These are phyloP conservation scores for Ylistrum balloti DNA, from an alignment of 1,140 invertebrate species.

Conservation along the genomic window DNA sequence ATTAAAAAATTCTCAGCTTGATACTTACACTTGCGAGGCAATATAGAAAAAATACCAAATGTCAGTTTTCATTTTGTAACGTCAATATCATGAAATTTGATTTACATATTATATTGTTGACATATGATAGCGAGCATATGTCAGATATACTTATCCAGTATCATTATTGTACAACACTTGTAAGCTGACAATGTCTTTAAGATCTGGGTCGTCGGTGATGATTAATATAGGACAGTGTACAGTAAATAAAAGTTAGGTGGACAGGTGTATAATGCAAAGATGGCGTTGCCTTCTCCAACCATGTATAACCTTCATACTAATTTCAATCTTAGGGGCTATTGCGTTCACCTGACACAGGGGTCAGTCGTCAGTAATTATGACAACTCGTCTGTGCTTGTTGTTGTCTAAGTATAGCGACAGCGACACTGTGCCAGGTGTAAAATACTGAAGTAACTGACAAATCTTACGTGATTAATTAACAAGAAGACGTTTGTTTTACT, in stretches of 20 bases:
- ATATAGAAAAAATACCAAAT: too few relatives aligned
- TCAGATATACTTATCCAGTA: too few relatives aligned
- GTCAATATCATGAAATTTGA: background rate
- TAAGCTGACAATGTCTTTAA: background rate
- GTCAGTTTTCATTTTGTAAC: too few relatives aligned
- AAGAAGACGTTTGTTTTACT: slow-evolving; percentile 8
- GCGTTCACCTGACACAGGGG: background rate
- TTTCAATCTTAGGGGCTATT: background rate
- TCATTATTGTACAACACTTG: too few relatives aligned
- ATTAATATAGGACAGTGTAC: background rate
- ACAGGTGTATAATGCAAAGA: background rate
- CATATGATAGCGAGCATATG: too few relatives aligned
- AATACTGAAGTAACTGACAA: background rate
- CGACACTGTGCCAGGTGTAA: background rate
- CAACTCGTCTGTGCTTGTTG: background rate
- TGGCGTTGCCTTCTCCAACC: slow-evolving; percentile 18
- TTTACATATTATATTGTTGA: too few relatives aligned
- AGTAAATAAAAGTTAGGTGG: slow-evolving; percentile 34
- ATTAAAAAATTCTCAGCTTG: too few relatives aligned
- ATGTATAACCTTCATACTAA: background rate
- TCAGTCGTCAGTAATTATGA: slow-evolving; percentile 24
- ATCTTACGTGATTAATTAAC: slow-evolving; percentile 14
- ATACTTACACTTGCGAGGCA: too few relatives aligned
- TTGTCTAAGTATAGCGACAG: slow-evolving; percentile 19
- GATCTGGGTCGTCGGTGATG: background rate